Conservation (phyloP, 2,113 vertebrate genomes). For the Xiphophorus maculatus region DNA sequence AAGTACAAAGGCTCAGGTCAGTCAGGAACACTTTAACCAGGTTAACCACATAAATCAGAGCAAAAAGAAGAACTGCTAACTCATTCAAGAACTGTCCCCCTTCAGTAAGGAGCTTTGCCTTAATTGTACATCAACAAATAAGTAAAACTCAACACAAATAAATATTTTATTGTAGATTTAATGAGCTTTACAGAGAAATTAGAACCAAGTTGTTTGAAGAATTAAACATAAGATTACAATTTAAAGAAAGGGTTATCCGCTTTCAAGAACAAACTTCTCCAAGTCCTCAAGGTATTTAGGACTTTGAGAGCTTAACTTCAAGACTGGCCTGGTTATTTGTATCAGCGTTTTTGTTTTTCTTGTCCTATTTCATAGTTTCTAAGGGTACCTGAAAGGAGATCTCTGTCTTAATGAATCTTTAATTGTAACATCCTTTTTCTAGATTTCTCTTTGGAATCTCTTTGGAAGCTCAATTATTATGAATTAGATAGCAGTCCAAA, state of each 20-base stretch:
- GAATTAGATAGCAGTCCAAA: neutral
- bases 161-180: neutral
- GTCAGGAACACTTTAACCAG: neutral
- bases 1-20: neutral
- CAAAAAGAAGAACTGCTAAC: constrained; percentile 10
- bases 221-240: too few species aligned
- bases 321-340: neutral
- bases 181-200: neutral
- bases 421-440: neutral
- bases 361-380: neutral
- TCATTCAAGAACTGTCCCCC: neutral
- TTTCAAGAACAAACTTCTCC: neutral
- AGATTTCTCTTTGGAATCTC: neutral
- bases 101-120: neutral
- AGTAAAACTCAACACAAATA: neutral
- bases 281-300: neutral
- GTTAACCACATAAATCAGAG: constrained; percentile 1
- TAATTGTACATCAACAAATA: neutral
- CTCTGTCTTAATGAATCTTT: neutral
- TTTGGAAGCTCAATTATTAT: neutral
- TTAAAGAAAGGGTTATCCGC: too few species aligned
- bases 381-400: too few species aligned
- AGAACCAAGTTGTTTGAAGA: neutral
- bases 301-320: neutral
- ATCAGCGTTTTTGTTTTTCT: neutral